Percentiles rank a stretch among this genome's conserved stretches.
Evolutionary conservation across 37 sponge, comb jelly and placozoan species (phyloP).

Genomic region (Hormiphora californensis): DNA sequence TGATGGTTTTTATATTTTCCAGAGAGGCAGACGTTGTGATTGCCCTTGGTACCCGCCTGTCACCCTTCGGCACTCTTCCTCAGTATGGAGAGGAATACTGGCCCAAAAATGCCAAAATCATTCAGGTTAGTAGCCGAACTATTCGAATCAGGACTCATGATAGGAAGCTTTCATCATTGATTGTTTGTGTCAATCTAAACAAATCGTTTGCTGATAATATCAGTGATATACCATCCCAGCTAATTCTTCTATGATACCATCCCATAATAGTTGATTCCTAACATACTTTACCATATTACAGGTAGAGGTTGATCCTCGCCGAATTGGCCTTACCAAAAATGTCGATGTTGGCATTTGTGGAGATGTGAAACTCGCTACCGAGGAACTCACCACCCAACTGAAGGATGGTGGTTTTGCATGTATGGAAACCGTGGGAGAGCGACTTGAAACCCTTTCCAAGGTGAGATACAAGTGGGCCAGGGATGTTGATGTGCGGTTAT

Average conservation of each 20-base stretch:
- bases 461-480: neutral
- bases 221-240: too few relatives aligned
- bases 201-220: too few relatives aligned
- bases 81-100: slow-evolving; percentile 30
- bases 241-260: too few relatives aligned
- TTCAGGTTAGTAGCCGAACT: neutral
- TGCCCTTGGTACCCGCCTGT: neutral
- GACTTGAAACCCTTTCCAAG: neutral
- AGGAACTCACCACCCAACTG: neutral
- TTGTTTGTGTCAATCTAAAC: too few relatives aligned
- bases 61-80: slow-evolving; percentile 11
- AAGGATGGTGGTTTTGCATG: neutral
- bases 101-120: neutral
- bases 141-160: too few relatives aligned
- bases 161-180: too few relatives aligned
- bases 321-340: slow-evolving; percentile 1
- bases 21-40: slow-evolving; percentile 32
- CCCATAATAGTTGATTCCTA: too few relatives aligned
- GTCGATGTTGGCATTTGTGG: slow-evolving; percentile 24
- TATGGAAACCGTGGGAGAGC: neutral
- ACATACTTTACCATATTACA: too few relatives aligned
- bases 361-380: slow-evolving; percentile 4
- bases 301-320: neutral
- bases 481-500: too few relatives aligned
- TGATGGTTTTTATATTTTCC: too few relatives aligned